Evolutionary conservation across 2,888 invertebrate genomes (phyloP), one percentile per base, ranked within the genome.

Genomic region (Allygus modestus): DNA sequence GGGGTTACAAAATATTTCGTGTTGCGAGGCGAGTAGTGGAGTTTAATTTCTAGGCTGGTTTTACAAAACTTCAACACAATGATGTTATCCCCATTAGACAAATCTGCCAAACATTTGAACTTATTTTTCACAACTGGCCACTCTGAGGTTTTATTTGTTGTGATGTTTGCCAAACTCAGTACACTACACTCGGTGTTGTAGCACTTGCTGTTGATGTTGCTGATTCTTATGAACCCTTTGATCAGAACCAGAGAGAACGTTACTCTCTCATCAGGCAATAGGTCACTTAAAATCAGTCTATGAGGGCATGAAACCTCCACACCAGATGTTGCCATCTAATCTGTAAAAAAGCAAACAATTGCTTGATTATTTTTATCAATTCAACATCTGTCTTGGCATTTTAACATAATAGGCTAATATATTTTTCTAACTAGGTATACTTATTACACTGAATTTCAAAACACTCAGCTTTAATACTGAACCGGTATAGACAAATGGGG

Each of bases 41-140:
- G 54, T 37, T 81, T 71, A 17, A 87, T 28, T n/a, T 77, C 75
- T 15, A 83, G 77, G 23, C 15, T 28, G 58, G 71, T 79, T 69
- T 90, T 91, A 46, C 92, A 91, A 86, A 93, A 94, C 87, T 93
- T 92, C 54, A 96, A 90, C 86, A 91, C 91, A 85, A 96, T 91
- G 58, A 91, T 89, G 90, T 96, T 96, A 87, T 91, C 91, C 15
- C 96, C 96, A 69, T 91, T 91, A 85, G 91, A 90, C 58, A 96
- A 91, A 87, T 94, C 93, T 4, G 94, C 91, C 84, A 96, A 90
- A 37, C 93, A 92, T 90, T 96, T 95, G 89, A 96, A 96, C 88
- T 94, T 93, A 51, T 94, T 93, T 87, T 93, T 93, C 79, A 92
- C 90, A 65, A 95, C 91, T 86, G 93, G 93, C 94, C 95, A 95